A percentile compares a stretch with the other conserved stretches of the same genome.
Evolutionary conservation across 2,113 vertebrate species (phyloP).

Genomic region (Pteronura brasiliensis): DNA sequence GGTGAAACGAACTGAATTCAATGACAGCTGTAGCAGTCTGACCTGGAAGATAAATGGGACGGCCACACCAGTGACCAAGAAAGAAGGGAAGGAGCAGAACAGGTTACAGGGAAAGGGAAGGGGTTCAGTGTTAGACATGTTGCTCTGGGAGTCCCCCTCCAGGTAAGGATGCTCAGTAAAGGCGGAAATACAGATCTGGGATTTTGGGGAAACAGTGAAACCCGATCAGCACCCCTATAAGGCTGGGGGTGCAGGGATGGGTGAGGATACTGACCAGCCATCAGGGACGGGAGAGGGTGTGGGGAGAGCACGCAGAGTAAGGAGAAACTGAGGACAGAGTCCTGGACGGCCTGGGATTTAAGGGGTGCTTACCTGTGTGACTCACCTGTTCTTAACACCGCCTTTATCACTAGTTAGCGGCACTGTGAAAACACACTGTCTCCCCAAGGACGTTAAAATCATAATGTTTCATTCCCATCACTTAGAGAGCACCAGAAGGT

Average conservation of each 20-base stretch:
- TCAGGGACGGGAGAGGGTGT: neutral
- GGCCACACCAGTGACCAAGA: neutral
- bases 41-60: neutral
- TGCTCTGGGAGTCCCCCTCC: neutral
- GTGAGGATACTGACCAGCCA: neutral
- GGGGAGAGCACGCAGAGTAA: neutral
- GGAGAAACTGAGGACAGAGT: neutral
- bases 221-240: neutral
- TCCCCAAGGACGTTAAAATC: neutral
- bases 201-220: neutral
- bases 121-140: neutral
- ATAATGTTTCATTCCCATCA: neutral
- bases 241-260: neutral
- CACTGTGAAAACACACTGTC: neutral
- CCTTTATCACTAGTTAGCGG: neutral
- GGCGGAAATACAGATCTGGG: neutral
- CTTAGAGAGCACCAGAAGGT: neutral
- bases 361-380: neutral
- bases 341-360: neutral
- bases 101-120: neutral
- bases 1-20: neutral
- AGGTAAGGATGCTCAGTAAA: neutral
- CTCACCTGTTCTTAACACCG: neutral
- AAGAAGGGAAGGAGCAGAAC: neutral
- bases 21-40: neutral